phyloP scores from a whole-genome alignment of 2,888 invertebrate species.

The Corythucha ciliata region DNA sequence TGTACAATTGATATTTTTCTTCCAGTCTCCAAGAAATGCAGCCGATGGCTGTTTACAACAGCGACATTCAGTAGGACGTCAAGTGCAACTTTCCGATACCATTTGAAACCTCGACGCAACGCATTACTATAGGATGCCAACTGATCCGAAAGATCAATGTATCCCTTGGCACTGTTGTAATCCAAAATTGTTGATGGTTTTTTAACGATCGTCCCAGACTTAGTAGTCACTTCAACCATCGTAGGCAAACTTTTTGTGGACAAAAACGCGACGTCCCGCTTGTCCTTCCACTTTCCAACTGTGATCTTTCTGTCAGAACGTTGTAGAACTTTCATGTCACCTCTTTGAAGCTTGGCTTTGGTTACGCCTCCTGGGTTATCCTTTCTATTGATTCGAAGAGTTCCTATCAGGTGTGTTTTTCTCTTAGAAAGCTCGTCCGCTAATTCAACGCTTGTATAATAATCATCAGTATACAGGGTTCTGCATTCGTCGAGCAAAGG shows the following conservation, averaged over 20 bases:
- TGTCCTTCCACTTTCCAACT: conserved; percentile 15
- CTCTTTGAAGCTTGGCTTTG: conserved; percentile 1
- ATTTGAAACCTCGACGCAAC: conserved; percentile 11
- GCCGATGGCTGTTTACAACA: conserved; percentile 5
- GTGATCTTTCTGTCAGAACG: not conserved
- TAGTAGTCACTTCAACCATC: conserved; percentile 3
- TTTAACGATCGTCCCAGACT: not conserved
- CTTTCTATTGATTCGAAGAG: conserved; percentile 1
- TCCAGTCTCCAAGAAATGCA: not conserved
- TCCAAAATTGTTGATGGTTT: too few relatives aligned
- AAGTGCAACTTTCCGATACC: conserved; percentile 9
- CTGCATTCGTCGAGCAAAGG: conserved; percentile 6
- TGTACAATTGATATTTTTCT: conserved; percentile 4
- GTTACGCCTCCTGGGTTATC: not conserved
- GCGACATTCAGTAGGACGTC: conserved; percentile 9
- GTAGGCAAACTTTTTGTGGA: conserved; percentile 3
- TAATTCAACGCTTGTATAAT: conserved; percentile 20
- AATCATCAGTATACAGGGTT: conserved; percentile 12
- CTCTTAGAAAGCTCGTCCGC: conserved; percentile 2
- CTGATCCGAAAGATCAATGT: conserved; percentile 14
- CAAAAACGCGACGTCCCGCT: conserved; percentile 11
- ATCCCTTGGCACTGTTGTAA: conserved; percentile 7
- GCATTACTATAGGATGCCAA: conserved; percentile 7
- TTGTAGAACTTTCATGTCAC: conserved; percentile 6
- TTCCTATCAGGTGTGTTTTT: conserved; percentile 19